Percentiles rank a stretch among this genome's conserved stretches.
Conservation (phyloP, 1,140 invertebrate genomes). For the Probaryconus sp. region DNA sequence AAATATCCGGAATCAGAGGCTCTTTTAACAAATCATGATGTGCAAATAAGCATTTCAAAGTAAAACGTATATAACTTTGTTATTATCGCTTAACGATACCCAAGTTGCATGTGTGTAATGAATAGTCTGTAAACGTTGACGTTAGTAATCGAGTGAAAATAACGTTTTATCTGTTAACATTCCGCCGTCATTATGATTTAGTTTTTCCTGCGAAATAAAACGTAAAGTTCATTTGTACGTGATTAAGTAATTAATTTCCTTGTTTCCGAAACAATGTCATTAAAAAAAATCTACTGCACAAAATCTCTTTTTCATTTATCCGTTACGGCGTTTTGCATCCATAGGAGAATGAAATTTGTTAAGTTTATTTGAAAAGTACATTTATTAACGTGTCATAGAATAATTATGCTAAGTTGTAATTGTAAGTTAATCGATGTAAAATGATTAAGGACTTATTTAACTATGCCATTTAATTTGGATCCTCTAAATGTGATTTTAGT, state of each 20-base stretch:
- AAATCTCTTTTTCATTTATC: too few species aligned
- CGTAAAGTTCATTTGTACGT: neutral
- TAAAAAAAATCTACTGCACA: too few species aligned
- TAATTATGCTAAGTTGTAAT: too few species aligned
- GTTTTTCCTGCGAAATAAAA: conserved; percentile 5
- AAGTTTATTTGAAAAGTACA: too few species aligned
- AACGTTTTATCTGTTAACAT: conserved; percentile 11
- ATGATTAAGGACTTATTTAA: too few species aligned
- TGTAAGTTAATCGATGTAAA: too few species aligned
- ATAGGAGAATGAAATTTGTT: too few species aligned
- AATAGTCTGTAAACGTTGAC: conserved; percentile 47
- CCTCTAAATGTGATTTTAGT: too few species aligned
- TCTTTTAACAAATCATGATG: neutral
- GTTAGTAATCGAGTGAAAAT: conserved; percentile 48
- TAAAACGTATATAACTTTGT: conserved; percentile 24
- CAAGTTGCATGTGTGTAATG: conserved; percentile 15
- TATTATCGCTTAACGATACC: conserved; percentile 33
- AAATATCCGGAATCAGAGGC: conserved; percentile 31
- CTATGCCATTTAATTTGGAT: too few species aligned
- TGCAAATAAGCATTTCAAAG: conserved; percentile 28
- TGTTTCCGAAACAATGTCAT: neutral
- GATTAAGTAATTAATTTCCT: conserved; percentile 17
- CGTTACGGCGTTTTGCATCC: too few species aligned
- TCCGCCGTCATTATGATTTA: neutral
- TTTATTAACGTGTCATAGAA: too few species aligned